These are phyloP conservation scores for Antechinus stuartii DNA, from an alignment of 2,113 vertebrate genomes.

Conservation along the genomic window DNA sequence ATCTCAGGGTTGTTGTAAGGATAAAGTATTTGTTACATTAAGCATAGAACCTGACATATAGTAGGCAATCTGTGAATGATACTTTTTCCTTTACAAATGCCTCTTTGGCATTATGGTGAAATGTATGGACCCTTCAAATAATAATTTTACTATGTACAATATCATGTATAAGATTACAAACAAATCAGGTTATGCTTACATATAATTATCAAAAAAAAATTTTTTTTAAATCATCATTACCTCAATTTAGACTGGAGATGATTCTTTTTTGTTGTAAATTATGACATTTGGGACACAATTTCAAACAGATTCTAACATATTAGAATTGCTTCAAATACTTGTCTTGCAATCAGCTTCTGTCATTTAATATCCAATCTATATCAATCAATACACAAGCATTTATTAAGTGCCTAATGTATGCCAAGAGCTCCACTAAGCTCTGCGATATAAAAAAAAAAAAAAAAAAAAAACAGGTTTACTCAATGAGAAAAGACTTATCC, in stretches of 20 bases:
- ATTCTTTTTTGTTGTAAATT: neutral
- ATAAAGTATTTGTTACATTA: neutral
- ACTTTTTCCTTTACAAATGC: neutral
- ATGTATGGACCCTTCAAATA: neutral
- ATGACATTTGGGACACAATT: neutral
- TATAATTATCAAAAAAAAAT: neutral
- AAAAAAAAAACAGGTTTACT: neutral
- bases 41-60: no score
- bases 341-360: neutral
- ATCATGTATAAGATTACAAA: accelerated
- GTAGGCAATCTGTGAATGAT: neutral
- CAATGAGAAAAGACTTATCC: neutral
- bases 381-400: neutral
- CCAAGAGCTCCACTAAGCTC: neutral
- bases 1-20: neutral
- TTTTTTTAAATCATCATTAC: neutral
- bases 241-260: neutral
- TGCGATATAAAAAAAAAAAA: neutral
- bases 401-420: neutral
- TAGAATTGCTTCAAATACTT: neutral
- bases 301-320: neutral
- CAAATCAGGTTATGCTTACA: neutral
- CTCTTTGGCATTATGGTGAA: neutral
- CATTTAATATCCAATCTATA: neutral
- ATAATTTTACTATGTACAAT: neutral